phyloP scores from a whole-genome alignment of 2,113 vertebrate genomes.

The Siphamia tubifer region DNA sequence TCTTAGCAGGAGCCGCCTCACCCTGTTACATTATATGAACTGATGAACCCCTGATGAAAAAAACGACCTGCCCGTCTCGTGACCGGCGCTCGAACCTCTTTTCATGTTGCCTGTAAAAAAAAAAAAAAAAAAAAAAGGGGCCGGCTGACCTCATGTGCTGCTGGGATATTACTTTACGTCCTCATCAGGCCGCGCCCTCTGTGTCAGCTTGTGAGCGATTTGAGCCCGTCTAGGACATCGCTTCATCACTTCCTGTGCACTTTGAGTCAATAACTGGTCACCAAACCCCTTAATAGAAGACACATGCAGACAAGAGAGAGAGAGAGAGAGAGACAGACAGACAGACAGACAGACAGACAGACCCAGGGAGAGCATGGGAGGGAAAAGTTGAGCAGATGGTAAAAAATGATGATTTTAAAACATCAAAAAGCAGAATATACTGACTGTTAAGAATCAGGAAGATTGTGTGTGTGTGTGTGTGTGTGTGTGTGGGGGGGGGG shows the following conservation, averaged over 20 bases:
- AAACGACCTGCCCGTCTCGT: conserved; percentile 52
- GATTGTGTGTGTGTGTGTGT: no score
- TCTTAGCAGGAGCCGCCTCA: conserved; percentile 26
- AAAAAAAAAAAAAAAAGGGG: no score
- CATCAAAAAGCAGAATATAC: conserved; percentile 12
- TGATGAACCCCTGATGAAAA: conserved; percentile 47
- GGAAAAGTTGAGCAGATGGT: not conserved
- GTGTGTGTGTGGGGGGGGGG: no score
- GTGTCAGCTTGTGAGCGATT: conserved; percentile 13
- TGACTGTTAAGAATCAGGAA: conserved; percentile 18
- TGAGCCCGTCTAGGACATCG: conserved; percentile 21
- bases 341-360: no score
- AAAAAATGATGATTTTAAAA: not conserved
- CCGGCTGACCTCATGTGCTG: conserved; percentile 55
- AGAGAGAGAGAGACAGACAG: no score
- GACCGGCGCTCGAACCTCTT: conserved; percentile 63
- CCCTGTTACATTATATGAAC: conserved; percentile 42
- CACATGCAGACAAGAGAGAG: conserved; percentile 44
- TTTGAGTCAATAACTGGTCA: conserved; percentile 30
- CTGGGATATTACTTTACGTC: conserved; percentile 66
- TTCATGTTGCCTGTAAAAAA: conserved; percentile 62
- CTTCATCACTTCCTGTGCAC: conserved; percentile 36
- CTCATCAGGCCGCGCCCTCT: conserved; percentile 42
- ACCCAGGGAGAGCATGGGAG: not conserved
- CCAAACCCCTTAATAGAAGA: conserved; percentile 56